phyloP scores from a whole-genome alignment of 2,797 vertebrate genomes.

The Crocidura indochinensis region DNA sequence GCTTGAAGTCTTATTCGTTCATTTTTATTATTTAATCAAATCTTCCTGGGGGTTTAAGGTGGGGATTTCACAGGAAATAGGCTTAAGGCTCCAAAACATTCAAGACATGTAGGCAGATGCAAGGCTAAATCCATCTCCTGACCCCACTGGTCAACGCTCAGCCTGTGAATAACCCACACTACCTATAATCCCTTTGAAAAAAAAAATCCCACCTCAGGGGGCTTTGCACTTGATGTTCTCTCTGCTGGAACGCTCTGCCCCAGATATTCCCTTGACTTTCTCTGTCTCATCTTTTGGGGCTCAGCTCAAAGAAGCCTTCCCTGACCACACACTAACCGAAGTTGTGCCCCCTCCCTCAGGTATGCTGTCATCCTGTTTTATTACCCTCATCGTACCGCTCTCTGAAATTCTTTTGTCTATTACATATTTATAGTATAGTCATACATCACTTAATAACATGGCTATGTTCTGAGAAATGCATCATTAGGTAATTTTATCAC shows the following conservation, averaged over 20 bases:
- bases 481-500: not conserved
- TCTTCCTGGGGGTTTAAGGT: conserved; percentile 51
- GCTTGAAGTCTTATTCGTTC: not conserved
- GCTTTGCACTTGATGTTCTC: conserved; percentile 83
- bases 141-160: conserved; percentile 57
- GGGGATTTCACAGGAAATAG: conserved; percentile 71
- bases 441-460: not conserved
- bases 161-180: conserved; percentile 76
- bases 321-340: conserved; percentile 68
- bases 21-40: conserved; percentile 67
- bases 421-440: conserved; percentile 12
- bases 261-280: conserved; percentile 81
- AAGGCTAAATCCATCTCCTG: conserved; percentile 78
- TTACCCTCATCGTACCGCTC: not conserved
- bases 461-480: not conserved
- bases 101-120: conserved; percentile 55
- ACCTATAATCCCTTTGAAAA: conserved; percentile 79
- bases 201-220: conserved; percentile 85
- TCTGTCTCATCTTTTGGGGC: conserved; percentile 78
- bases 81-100: conserved; percentile 71
- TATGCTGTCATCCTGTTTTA: not conserved
- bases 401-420: conserved; percentile 67
- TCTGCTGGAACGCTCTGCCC: conserved; percentile 84
- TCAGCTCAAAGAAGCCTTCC: conserved; percentile 69
- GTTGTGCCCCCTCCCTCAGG: not conserved